Percentiles rank a stretch among this genome's conserved stretches.
phyloP scores from a whole-genome alignment of 2,888 invertebrate genomes.

The Eilema caniola region DNA sequence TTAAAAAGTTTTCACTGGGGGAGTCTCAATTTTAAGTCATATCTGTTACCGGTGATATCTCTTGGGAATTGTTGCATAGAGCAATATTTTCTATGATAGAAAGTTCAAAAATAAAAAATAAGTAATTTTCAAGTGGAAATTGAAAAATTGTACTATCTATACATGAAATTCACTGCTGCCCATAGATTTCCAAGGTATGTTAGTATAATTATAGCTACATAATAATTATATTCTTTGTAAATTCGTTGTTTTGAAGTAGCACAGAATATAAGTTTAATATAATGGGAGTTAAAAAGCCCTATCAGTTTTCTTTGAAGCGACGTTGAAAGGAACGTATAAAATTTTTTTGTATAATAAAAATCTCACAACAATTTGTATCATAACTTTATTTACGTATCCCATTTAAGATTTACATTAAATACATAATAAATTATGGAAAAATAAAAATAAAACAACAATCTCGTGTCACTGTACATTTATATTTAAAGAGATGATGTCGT shows the following conservation, averaged over 20 bases:
- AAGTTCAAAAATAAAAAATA: not conserved
- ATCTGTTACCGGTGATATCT: not conserved
- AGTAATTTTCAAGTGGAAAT: no score
- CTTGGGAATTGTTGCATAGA: no score
- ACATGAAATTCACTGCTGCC: no score
- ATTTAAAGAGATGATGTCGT: conserved; percentile 80
- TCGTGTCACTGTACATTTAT: conserved; percentile 78
- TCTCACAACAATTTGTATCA: conserved; percentile 40
- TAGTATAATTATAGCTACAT: no score
- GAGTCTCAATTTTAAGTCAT: conserved; percentile 14
- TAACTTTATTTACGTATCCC: conserved; percentile 83
- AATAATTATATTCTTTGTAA: no score
- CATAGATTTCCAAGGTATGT: no score
- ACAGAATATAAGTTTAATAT: no score
- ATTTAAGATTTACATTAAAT: conserved; percentile 77
- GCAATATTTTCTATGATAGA: no score
- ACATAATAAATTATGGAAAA: conserved; percentile 59
- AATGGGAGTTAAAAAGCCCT: no score
- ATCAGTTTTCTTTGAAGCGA: not conserved
- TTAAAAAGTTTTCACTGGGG: conserved; percentile 18
- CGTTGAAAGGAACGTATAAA: not conserved
- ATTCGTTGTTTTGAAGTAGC: no score
- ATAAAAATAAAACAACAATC: conserved; percentile 67
- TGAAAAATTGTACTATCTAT: no score
- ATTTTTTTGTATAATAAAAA: not conserved